Evolutionary conservation across 2,113 vertebrate species (phyloP).

Genomic region (Caloenas nicobarica): DNA sequence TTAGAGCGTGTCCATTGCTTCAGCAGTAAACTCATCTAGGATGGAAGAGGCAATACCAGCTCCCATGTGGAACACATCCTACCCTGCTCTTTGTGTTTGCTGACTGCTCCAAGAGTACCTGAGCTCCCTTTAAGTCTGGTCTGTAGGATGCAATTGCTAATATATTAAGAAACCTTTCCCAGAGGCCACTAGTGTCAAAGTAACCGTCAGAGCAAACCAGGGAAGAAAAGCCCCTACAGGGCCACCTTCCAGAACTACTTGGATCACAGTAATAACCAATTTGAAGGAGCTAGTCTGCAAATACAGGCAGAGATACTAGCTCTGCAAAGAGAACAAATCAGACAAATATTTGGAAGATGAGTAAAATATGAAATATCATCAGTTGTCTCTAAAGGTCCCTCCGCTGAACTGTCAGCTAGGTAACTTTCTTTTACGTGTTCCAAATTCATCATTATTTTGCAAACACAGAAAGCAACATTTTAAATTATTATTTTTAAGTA

Average conservation of each 20-base stretch:
- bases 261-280: neutral
- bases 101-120: neutral
- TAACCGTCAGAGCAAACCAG: neutral
- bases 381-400: neutral
- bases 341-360: neutral
- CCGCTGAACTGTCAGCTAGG: neutral
- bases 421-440: neutral
- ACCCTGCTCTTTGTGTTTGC: neutral
- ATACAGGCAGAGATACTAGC: neutral
- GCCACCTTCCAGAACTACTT: neutral
- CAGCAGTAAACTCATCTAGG: neutral
- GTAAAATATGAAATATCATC: neutral
- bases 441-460: neutral
- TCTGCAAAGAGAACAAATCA: neutral
- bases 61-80: neutral
- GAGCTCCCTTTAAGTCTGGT: neutral
- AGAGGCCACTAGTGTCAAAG: neutral
- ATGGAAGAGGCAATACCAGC: neutral
- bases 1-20: neutral
- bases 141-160: neutral
- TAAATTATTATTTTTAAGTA: neutral
- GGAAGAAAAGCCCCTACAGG: neutral
- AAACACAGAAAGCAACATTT: neutral
- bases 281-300: neutral
- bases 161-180: neutral